A percentile compares a stretch with the other conserved stretches of the same genome.
phyloP scores from a whole-genome alignment of 2,888 invertebrate species.

The Aelia acuminata region DNA sequence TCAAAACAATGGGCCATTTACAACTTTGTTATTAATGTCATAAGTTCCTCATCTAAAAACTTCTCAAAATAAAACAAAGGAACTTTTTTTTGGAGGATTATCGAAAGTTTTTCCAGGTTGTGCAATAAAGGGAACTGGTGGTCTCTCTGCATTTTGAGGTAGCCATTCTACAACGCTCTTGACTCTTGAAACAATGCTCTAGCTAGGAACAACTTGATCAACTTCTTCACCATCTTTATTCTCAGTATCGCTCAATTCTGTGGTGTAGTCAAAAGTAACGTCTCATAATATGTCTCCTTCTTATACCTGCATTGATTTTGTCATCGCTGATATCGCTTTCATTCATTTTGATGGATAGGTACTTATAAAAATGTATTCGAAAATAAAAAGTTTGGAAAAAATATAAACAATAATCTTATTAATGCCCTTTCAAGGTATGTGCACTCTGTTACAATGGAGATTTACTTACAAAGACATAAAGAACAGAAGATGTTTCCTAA shows the following conservation, averaged over 20 bases:
- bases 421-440: too few relatives aligned
- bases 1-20: not conserved
- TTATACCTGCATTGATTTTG: constrained; percentile 13
- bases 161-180: not conserved
- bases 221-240: constrained; percentile 3
- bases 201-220: constrained; percentile 11
- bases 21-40: constrained; percentile 21
- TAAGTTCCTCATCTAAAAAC: too few relatives aligned
- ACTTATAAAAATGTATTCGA: constrained; percentile 17
- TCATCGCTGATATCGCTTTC: constrained; percentile 24
- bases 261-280: not conserved
- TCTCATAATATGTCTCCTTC: not conserved
- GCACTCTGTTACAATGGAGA: too few relatives aligned
- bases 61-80: too few relatives aligned
- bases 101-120: too few relatives aligned
- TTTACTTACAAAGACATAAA: too few relatives aligned
- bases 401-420: too few relatives aligned
- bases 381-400: constrained; percentile 33
- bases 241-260: too few relatives aligned
- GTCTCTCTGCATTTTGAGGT: constrained; percentile 20
- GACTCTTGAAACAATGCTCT: too few relatives aligned
- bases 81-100: too few relatives aligned
- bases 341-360: constrained; percentile 12
- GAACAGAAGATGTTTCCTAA: too few relatives aligned
- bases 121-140: not conserved